Conservation (phyloP, 2,797 vertebrate genomes). For the Leucoraja ocellata region DNA sequence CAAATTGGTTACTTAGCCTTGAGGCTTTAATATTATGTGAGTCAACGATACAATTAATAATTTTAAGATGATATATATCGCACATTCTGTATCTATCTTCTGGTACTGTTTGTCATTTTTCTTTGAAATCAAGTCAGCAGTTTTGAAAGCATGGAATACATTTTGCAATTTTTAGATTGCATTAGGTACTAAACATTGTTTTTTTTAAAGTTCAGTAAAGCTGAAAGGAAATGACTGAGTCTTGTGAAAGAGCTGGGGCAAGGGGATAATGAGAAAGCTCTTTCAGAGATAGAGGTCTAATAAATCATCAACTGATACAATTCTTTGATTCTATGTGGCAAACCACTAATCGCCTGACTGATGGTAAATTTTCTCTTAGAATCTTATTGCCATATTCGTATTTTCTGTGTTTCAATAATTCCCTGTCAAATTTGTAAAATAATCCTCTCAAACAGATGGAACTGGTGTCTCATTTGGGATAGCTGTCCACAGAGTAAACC, state of each 20-base stretch:
- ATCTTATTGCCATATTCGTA: neutral
- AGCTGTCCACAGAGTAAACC: no score
- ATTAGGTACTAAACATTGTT: neutral
- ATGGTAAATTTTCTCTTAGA: neutral
- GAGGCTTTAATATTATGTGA: neutral
- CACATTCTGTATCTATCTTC: neutral
- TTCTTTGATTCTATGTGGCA: neutral
- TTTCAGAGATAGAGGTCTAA: neutral
- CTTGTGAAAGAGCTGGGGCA: neutral
- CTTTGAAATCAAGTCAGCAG: neutral
- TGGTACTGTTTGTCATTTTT: neutral
- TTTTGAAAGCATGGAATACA: neutral
- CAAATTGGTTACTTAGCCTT: neutral
- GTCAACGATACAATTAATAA: neutral
- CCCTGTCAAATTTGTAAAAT: no score
- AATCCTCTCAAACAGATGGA: no score
- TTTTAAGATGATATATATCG: neutral
- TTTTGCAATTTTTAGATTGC: neutral
- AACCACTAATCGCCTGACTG: neutral
- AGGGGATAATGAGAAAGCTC: neutral
- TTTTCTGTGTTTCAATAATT: no score
- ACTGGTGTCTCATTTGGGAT: no score
- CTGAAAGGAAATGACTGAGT: neutral
- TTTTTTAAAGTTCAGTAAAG: neutral
- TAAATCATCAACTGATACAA: neutral